Evolutionary conservation across 2,888 invertebrate genomes (phyloP).

Genomic region (Heliconius ethilla): DNA sequence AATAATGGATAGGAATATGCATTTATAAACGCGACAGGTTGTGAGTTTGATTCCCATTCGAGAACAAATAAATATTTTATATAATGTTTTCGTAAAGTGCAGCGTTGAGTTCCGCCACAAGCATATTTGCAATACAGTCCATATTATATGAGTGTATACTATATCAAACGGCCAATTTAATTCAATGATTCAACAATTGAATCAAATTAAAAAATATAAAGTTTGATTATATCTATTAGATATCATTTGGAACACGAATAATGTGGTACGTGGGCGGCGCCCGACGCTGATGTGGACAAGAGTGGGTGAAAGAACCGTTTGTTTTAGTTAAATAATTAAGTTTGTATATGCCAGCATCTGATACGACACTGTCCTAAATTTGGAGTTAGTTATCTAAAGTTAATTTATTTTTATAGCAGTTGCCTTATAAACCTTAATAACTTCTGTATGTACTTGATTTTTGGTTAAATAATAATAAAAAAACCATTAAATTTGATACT

Average conservation of each 20-base stretch:
- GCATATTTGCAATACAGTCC: background rate
- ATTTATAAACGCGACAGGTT: too few species aligned
- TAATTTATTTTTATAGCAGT: background rate
- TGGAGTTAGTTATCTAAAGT: background rate
- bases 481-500: background rate
- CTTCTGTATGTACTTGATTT: background rate
- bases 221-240: conserved; percentile 9
- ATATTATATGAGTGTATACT: background rate
- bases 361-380: background rate
- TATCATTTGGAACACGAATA: conserved; percentile 13
- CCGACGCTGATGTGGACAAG: conserved; percentile 31
- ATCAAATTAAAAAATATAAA: background rate
- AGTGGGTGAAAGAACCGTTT: conserved; percentile 39
- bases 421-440: background rate
- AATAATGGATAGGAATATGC: background rate
- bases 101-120: too few species aligned
- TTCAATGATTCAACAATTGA: conserved; percentile 1
- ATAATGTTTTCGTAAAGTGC: too few species aligned
- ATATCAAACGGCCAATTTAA: background rate
- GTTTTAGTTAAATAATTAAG: too few species aligned
- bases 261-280: conserved; percentile 30
- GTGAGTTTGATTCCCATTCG: too few species aligned
- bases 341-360: conserved; percentile 28
- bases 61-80: too few species aligned
- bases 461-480: background rate